Conservation (phyloP, 2,888 invertebrate species). For the Sphecodes monilicornis region DNA sequence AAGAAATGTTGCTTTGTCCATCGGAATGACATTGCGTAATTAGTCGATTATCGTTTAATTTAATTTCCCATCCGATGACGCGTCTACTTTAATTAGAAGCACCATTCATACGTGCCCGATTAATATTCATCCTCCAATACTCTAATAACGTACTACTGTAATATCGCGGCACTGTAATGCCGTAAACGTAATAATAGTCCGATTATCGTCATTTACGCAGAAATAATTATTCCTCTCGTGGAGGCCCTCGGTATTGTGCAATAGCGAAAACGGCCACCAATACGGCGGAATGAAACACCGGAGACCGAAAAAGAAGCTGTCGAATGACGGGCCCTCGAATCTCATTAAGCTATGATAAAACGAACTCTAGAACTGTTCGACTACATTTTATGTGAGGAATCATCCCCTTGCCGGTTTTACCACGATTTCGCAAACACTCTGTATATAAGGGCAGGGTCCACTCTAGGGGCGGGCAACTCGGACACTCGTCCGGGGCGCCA, state of each 20-base stretch:
- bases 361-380: too few species aligned
- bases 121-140: conserved; percentile 73
- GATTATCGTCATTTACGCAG: conserved; percentile 70
- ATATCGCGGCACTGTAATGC: conserved; percentile 65
- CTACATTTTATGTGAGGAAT: too few species aligned
- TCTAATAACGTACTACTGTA: conserved; percentile 71
- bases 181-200: conserved; percentile 69
- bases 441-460: too few species aligned
- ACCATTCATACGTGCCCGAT: conserved; percentile 69
- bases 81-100: conserved; percentile 73
- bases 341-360: background rate
- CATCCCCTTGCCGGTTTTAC: too few species aligned
- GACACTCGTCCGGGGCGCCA: too few species aligned
- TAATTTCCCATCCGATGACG: conserved; percentile 70
- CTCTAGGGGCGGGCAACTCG: too few species aligned
- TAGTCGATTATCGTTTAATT: conserved; percentile 68
- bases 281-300: background rate
- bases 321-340: too few species aligned
- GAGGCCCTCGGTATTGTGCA: conserved; percentile 34
- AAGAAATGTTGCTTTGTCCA: conserved; percentile 54
- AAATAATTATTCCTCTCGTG: conserved; percentile 64
- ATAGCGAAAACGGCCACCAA: conserved; percentile 38
- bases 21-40: conserved; percentile 60
- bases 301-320: conserved; percentile 23
- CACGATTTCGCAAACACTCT: too few species aligned